Evolutionary conservation across 2,797 vertebrate genomes (phyloP).

Genomic region (Manis javanica): DNA sequence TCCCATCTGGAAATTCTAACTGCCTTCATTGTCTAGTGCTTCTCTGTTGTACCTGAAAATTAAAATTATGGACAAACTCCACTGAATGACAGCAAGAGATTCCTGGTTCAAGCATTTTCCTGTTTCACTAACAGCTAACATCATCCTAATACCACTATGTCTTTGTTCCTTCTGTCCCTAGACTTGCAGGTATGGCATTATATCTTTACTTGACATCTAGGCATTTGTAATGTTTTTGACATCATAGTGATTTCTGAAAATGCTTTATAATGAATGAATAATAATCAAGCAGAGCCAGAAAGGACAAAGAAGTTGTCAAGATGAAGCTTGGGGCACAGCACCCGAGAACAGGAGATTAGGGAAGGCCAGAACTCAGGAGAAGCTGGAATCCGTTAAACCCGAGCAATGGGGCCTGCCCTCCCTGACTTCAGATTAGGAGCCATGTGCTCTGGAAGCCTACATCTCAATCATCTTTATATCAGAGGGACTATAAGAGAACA

Average conservation of each 20-base stretch:
- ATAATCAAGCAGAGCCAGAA: not conserved
- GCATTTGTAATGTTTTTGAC: not conserved
- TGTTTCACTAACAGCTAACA: not conserved
- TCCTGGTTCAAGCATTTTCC: not conserved
- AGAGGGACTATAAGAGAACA: not conserved
- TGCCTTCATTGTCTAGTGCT: conserved; percentile 15
- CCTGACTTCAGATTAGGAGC: not conserved
- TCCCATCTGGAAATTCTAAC: conserved; percentile 47
- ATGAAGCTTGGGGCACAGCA: not conserved
- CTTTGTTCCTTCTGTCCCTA: not conserved
- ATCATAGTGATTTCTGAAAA: not conserved
- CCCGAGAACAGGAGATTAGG: not conserved
- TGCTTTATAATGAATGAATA: not conserved
- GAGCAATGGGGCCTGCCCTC: not conserved
- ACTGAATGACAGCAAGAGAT: not conserved
- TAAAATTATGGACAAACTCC: not conserved
- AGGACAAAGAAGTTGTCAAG: not conserved
- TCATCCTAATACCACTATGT: not conserved
- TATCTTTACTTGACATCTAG: not conserved
- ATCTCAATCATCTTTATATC: not conserved
- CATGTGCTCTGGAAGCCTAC: not conserved
- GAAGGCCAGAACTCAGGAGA: not conserved
- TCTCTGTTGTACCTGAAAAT: conserved; percentile 1
- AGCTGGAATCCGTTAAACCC: not conserved
- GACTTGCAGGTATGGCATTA: not conserved